Base-by-base conservation (phyloP, 1,140 invertebrate species). In the Achatina immaculata region DNA sequence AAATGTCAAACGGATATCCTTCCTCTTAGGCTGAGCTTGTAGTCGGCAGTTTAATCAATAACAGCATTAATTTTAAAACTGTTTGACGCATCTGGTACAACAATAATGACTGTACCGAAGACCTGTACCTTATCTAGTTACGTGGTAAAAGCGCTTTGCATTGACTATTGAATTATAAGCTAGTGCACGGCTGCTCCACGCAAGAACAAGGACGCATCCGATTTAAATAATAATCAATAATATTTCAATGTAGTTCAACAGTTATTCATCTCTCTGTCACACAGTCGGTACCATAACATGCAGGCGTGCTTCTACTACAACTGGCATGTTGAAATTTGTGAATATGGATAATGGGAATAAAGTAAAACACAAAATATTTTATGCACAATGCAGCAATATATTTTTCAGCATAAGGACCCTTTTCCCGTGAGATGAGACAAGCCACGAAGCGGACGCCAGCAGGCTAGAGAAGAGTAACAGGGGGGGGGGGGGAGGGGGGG, bases 401-500 rank as follows among this genome's bases (percentile, higher is more conserved):
- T 55, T 55, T 55, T 45, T 55, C 48, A 55, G 48, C 7, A 3
- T 7, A 31, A 21, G 40, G 40, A 71, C 68, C 68, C 68, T 71
- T 71, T 71, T 71, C n/a, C 40, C 38, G 38, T 43, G 40, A 71
- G 9, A 71, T 40, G 40, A 40, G 2, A 38, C 38, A 40, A 71
- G 68, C 68, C 68, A 71, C 6, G 68, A n/a, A 38, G 40, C 36
- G 42, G 68, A 71, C 68, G 68, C 68, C 68, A 71, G 68, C 68
- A 42, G 68, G 68, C 38, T 38, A 24, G 36, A 71, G 9, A 71
- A 7, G 68, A 11, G 68, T 71, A 55, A 55, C 48, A 2, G 21
- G 48, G 48, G 48, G 21, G 34, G 68, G 9, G n/a, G 31, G 28
- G 62, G 11, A 9, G 62, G 62, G 31, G 31, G 62, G 19, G 28